These are phyloP conservation scores for Gastracanthus pulcherrimus DNA, from an alignment of 2,888 invertebrate species.

Conservation along the genomic window DNA sequence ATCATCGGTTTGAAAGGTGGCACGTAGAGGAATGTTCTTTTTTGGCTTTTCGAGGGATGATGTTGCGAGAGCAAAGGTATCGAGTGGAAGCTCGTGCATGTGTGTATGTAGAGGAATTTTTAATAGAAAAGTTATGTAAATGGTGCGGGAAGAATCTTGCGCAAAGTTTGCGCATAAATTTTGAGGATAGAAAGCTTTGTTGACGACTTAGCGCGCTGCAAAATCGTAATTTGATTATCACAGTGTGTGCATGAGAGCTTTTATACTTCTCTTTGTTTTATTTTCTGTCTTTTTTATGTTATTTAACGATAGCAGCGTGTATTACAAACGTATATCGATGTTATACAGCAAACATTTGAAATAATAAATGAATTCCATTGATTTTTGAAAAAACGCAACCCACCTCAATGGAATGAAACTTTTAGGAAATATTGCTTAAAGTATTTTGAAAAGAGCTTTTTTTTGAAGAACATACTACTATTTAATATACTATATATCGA, in stretches of 20 bases:
- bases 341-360: background rate
- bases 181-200: background rate
- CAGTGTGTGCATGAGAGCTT: background rate
- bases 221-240: background rate
- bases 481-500: no score
- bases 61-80: no score
- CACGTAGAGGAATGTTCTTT: background rate
- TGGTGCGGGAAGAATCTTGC: background rate
- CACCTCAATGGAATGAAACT: no score
- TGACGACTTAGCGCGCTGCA: background rate
- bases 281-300: background rate
- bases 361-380: background rate
- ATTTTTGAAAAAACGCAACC: no score
- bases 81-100: background rate
- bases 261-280: background rate
- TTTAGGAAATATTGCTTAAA: no score
- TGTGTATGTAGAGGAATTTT: background rate
- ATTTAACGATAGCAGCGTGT: background rate
- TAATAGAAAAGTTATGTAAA: background rate
- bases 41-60: background rate
- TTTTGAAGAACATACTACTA: no score
- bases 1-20: background rate
- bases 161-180: background rate
- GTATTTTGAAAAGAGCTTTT: no score
- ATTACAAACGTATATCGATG: background rate